Evolutionary conservation across 2,113 vertebrate species (phyloP), one percentile per base, ranked within the genome.

Genomic region (Podarcis raffonei): DNA sequence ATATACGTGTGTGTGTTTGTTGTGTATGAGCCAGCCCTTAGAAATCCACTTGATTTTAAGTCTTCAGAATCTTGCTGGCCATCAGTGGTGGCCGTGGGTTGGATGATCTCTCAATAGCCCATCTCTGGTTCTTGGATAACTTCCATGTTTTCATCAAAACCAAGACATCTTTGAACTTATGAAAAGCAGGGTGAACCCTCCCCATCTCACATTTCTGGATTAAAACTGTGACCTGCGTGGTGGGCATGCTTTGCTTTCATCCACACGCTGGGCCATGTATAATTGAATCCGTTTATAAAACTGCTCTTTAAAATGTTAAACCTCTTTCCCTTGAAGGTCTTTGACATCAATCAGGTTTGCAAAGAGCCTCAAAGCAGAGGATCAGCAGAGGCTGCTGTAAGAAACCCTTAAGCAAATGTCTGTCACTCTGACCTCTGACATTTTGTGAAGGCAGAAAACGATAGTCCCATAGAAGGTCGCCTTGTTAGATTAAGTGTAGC

Each of bases 251-350:
- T 88, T 83, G 59, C 39, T 77, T 83, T 88, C 68, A 53, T 53
- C 81, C 66, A 37, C 42, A 84, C 20, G 5, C 30, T 30, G 35
- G 69, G 37, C 69, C 8, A 22, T 68, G 37, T 81, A 48, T n/a
- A 79, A 78, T 77, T 90, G 25, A 53, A 69, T n/a, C n/a, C 3
- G 22, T 75, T 27, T 25, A 39, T 37, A 77, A 85, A 76, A 1
- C 84, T 0, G 57, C 1, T 23, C 68, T 87, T 84, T 87, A 75
- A 89, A 89, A 89, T 84, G 81, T 87, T 81, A 87, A 86, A 71
- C 85, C 68, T 78, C 69, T 90, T 90, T 86, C 42, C 62, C 72
- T 69, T 86, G 84, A 89, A 87, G 90, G 76, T 87, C 87, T 81
- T 42, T 84, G 89, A 30, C 81, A 84, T 91, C 85, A 84, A 69